These are phyloP conservation scores for Octodon degus DNA, from an alignment of 2,113 vertebrate genomes.

Conservation along the genomic window DNA sequence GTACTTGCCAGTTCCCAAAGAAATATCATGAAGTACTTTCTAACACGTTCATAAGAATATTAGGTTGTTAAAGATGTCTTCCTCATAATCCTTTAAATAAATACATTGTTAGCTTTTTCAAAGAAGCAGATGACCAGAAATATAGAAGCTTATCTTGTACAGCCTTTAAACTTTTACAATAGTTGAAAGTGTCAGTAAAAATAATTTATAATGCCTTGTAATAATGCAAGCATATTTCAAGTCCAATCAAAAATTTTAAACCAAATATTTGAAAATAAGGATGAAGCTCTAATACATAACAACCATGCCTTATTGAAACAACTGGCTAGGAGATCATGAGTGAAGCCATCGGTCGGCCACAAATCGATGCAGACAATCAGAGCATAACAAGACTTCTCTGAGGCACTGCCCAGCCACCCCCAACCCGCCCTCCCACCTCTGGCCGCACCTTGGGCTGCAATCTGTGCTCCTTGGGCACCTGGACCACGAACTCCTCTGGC, in stretches of 20 bases:
- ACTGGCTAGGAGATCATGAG: not conserved
- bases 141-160: not conserved
- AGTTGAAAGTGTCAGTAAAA: not conserved
- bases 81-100: not conserved
- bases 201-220: not conserved
- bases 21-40: not conserved
- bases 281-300: not conserved
- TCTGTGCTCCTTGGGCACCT: slow-evolving; percentile 77
- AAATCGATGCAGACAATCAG: not conserved
- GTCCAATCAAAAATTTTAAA: not conserved
- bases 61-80: not conserved
- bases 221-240: slow-evolving; percentile 18
- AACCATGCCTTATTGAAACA: not conserved
- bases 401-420: slow-evolving; percentile 59
- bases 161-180: not conserved
- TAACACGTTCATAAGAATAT: not conserved
- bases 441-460: slow-evolving; percentile 82
- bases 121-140: slow-evolving; percentile 1
- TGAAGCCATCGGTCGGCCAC: not conserved
- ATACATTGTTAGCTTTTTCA: not conserved
- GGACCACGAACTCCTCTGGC: slow-evolving; percentile 80
- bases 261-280: not conserved
- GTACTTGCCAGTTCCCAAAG: not conserved
- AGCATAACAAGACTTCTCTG: not conserved
- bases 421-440: slow-evolving; percentile 53